phyloP scores from a whole-genome alignment of 2,888 invertebrate species.

The Lepas anatifera region DNA sequence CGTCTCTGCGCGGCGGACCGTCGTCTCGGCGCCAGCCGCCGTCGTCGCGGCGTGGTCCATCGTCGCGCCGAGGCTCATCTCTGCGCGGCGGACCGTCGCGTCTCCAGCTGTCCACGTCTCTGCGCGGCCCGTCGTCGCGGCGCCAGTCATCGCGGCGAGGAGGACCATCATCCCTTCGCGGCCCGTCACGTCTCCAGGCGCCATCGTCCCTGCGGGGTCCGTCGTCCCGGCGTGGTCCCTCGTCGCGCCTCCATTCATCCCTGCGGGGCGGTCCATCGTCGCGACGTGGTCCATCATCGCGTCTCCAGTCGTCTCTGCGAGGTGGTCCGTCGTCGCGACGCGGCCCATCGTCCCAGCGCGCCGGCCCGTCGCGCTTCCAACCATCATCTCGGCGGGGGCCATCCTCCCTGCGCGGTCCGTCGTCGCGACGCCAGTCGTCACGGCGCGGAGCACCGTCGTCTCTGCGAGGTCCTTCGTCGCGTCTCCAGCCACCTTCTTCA shows the following conservation, averaged over 20 bases:
- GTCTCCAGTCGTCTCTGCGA: conserved; percentile 17
- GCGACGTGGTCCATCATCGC: conserved; percentile 15
- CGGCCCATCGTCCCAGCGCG: conserved; percentile 35
- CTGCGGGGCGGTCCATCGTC: conserved; percentile 16
- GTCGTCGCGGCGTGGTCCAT: not conserved
- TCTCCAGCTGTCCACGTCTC: conserved; percentile 14
- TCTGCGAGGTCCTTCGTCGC: conserved; percentile 19
- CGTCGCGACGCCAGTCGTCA: conserved; percentile 12
- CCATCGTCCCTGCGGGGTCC: not conserved
- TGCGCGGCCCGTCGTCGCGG: not conserved
- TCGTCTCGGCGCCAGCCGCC: conserved; percentile 17
- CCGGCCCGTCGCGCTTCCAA: conserved; percentile 16
- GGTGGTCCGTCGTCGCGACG: conserved; percentile 21
- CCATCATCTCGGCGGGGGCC: conserved; percentile 12
- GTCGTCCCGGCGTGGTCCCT: conserved; percentile 16
- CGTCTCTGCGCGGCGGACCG: not conserved
- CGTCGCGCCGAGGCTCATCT: not conserved
- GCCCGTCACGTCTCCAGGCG: conserved; percentile 17
- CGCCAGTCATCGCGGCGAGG: not conserved
- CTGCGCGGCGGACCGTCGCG: not conserved
- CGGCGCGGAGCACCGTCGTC: conserved; percentile 13
- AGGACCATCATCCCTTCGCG: no score
- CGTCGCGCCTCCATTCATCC: conserved; percentile 5
- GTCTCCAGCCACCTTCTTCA: conserved; percentile 17
- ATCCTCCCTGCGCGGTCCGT: conserved; percentile 4